A percentile compares a stretch with the other conserved stretches of the same genome.
Evolutionary conservation across 1,140 invertebrate species (phyloP).

Genomic region (Psix sp.): DNA sequence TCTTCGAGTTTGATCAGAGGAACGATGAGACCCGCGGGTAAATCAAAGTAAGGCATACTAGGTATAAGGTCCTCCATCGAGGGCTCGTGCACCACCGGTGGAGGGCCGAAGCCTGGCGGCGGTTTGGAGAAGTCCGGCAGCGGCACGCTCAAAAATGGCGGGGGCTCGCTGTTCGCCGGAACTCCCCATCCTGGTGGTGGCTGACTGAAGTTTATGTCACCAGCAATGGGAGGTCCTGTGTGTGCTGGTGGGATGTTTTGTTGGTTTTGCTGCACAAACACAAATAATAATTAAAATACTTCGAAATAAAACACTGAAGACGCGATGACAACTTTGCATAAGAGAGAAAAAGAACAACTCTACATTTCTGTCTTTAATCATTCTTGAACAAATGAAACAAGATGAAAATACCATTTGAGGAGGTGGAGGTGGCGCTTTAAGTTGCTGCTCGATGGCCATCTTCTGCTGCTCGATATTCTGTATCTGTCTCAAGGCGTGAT

Average conservation of each 20-base stretch:
- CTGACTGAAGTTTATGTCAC: constrained; percentile 78
- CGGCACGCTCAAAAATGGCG: constrained; percentile 75
- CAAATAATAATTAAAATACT: no score
- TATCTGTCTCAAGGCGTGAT: constrained; percentile 92
- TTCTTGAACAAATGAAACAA: not conserved
- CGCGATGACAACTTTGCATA: no score
- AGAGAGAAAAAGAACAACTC: not conserved
- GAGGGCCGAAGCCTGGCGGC: constrained; percentile 85
- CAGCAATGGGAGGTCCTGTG: constrained; percentile 60
- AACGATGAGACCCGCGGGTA: constrained; percentile 97
- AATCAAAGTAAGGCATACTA: constrained; percentile 95
- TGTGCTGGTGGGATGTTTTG: constrained; percentile 62
- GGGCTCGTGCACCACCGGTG: constrained; percentile 74
- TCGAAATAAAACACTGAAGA: no score
- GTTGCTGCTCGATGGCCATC: constrained; percentile 84
- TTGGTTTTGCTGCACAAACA: constrained; percentile 44
- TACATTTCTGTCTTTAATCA: not conserved
- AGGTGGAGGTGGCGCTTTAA: constrained; percentile 71
- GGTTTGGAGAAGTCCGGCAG: constrained; percentile 90
- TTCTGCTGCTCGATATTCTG: constrained; percentile 90
- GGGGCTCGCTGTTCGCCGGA: constrained; percentile 64
- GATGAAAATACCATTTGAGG: constrained; percentile 64
- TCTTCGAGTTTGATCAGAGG: constrained; percentile 96
- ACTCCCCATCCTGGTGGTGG: constrained; percentile 77
- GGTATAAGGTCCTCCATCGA: constrained; percentile 87